phyloP scores from a whole-genome alignment of 2,888 invertebrate genomes.

The Julus scanicus region DNA sequence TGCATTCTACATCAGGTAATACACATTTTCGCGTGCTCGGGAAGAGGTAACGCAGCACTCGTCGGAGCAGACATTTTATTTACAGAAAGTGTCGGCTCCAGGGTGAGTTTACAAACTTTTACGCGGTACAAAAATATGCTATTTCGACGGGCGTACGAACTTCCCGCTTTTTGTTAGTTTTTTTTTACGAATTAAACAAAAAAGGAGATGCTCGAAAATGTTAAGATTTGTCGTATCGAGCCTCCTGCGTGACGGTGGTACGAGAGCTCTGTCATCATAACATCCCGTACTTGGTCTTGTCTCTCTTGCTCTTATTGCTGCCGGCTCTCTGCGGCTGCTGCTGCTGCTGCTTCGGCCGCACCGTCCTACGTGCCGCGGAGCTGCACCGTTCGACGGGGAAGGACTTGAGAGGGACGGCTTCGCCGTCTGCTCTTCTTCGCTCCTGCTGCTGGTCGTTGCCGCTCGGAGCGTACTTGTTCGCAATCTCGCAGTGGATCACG shows the following conservation, averaged over 20 bases:
- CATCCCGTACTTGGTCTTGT: not conserved
- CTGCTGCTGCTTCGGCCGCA: slow-evolving; percentile 19
- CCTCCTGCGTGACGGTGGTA: not conserved
- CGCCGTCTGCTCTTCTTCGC: not conserved
- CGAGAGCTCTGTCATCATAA: not conserved
- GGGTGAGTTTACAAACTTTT: not conserved
- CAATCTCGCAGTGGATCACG: not conserved
- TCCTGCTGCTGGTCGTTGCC: not conserved
- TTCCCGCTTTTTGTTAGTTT: not conserved
- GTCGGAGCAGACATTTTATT: not conserved
- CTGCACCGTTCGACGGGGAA: not conserved
- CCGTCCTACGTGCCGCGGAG: not conserved
- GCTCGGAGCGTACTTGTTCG: not conserved
- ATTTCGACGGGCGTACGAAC: not conserved
- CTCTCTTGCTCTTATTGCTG: not conserved
- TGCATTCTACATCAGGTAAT: too few species aligned
- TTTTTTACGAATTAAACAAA: not conserved
- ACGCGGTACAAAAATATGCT: slow-evolving; percentile 30
- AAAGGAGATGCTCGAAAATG: not conserved
- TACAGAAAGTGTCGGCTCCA: not conserved
- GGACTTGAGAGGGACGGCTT: not conserved
- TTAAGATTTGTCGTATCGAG: too few species aligned
- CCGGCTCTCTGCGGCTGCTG: too few species aligned
- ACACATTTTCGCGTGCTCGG: too few species aligned
- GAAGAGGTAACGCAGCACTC: too few species aligned